These are phyloP conservation scores for Brienomyrus brachyistius DNA, from an alignment of 2,113 vertebrate species.

Conservation along the genomic window DNA sequence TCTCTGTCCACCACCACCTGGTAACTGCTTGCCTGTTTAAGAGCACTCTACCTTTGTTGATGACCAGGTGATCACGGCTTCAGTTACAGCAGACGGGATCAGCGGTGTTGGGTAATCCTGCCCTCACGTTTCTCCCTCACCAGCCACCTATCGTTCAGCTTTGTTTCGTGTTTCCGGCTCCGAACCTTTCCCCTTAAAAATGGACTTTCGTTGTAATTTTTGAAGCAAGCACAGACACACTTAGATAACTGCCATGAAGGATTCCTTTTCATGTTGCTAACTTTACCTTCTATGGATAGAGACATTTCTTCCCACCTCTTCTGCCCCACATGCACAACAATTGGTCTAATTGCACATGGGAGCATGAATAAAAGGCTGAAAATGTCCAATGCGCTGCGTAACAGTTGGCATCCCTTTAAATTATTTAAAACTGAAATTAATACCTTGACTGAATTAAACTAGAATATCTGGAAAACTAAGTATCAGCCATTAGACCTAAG, in stretches of 20 bases:
- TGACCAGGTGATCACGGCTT: conserved; percentile 31
- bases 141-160: no score
- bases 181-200: not conserved
- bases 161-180: not conserved
- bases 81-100: conserved; percentile 26
- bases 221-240: not conserved
- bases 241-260: not conserved
- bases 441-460: conserved; percentile 10
- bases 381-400: not conserved
- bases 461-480: conserved; percentile 14
- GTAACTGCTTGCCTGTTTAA: conserved; percentile 4
- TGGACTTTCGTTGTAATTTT: not conserved
- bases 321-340: not conserved
- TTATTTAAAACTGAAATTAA: conserved; percentile 31
- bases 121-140: not conserved
- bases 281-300: not conserved
- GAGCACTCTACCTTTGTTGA: conserved; percentile 26
- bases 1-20: conserved; percentile 6
- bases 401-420: conserved; percentile 20
- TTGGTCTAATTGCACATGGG: not conserved
- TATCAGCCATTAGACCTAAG: conserved; percentile 16
- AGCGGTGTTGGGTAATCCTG: conserved; percentile 5
- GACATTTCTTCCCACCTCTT: not conserved
- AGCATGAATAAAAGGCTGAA: not conserved
- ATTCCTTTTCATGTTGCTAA: not conserved